Evolutionary conservation across 2,113 vertebrate genomes (phyloP).

Genomic region (Brienomyrus longianalis): DNA sequence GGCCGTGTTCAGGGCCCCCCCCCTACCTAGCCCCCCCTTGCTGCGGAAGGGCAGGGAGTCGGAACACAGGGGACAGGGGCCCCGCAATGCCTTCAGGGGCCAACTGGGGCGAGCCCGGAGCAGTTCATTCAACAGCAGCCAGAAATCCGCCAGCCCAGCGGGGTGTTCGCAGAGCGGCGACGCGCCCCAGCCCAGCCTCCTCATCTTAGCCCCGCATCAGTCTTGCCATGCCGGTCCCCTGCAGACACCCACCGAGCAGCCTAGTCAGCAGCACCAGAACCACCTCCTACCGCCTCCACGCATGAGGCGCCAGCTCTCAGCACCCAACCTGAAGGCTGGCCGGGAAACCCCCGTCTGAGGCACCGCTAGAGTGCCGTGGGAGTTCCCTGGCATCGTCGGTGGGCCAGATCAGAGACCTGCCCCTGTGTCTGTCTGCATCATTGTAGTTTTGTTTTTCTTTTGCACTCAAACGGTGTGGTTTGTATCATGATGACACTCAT

Average conservation of each 20-base stretch:
- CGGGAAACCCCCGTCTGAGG: constrained; percentile 84
- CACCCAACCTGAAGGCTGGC: constrained; percentile 87
- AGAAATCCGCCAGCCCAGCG: constrained; percentile 60
- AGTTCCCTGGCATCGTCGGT: background rate
- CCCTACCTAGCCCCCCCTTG: constrained; percentile 54
- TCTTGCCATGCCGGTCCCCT: constrained; percentile 56
- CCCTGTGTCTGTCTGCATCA: constrained; percentile 25
- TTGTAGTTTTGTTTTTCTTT: constrained; percentile 22
- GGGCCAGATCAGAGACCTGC: constrained; percentile 18
- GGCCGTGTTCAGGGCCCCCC: constrained; percentile 55
- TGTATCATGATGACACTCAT: constrained; percentile 44
- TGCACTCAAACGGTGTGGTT: constrained; percentile 47
- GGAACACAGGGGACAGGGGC: constrained; percentile 63
- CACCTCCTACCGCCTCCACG: constrained; percentile 76
- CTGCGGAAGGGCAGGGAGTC: constrained; percentile 55
- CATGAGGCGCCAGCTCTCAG: constrained; percentile 90
- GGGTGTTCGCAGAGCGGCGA: constrained; percentile 58
- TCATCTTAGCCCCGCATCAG: background rate
- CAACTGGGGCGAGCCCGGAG: constrained; percentile 72
- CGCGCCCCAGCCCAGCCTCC: constrained; percentile 65
- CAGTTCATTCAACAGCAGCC: constrained; percentile 82
- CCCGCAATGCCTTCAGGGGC: constrained; percentile 57
- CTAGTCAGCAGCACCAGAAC: constrained; percentile 50
- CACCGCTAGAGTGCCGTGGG: background rate
- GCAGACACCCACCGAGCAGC: constrained; percentile 60